Base-by-base conservation (phyloP, 2,113 vertebrate species). In the Zingel zingel region DNA sequence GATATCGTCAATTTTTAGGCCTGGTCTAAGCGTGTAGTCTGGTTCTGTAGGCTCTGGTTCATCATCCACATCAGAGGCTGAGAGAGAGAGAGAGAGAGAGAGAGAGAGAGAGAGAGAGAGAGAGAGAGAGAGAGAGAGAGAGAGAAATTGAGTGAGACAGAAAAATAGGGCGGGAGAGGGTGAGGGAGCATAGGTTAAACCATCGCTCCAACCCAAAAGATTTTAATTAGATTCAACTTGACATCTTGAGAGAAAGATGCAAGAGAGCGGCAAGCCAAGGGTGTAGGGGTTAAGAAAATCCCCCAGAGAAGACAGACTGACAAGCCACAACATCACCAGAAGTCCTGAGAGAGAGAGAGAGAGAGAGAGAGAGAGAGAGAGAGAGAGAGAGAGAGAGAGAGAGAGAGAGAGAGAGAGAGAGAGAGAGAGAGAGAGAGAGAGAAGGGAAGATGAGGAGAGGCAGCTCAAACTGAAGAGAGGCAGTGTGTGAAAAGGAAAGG, bases 21-120 rank as follows among this genome's bases (percentile, higher is more conserved):
- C 97, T 43, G 98, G 97, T 94, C 96, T 96, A 89, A 98, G 96
- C 65, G 97, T 99, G 95, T 98, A 97, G 95, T 97, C 97, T 79
- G 97, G 96, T 91, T 97, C 96, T 89, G 97, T 98, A 59, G 97
- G 96, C 23, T 94, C 94, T 65, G 94, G 93, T 91, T 97, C 97
- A 93, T 98, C 96, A 61, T 97, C 97, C 62, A 94, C 94, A 64
- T 96, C 97, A 57, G 96, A 96, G 27, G 96, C 98, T 99, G 94
- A 64, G 33, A 58, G 50, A 66, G 21, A 18, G 39, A 95, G 88
- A 95, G 6, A 81, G 27, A 82, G 23, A 64, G 91, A 95, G 92
- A 81, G 92, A 90, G 6, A 87, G 39, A 25, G 54, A 61, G 15
- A 96, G 36, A 14, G 45, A 62, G 53, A 13, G 39, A 50, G 74